Evolutionary conservation across 1,140 invertebrate genomes (phyloP), one percentile per base, ranked within the genome.

Genomic region (Drosophila lowei): DNA sequence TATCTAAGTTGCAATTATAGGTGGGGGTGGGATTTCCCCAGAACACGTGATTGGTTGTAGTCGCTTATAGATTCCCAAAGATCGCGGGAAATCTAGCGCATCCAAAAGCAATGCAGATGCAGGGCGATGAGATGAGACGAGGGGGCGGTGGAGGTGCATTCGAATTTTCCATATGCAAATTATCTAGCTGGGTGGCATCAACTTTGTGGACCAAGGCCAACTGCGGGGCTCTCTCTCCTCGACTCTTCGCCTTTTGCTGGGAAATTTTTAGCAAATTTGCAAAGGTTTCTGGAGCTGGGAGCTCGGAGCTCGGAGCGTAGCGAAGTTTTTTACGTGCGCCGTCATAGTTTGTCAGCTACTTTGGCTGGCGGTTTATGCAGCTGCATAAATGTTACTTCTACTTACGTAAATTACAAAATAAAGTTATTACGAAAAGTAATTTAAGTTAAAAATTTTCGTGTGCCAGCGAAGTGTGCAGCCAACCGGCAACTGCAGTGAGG

Each of bases 391-490:
- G 83, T 86, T 86, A 86, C 83, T 86, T 86, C 84, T 86, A 86
- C 84, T 86, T 86, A 86, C 83, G 84, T 86, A 86, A 86, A 86
- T 86, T 86, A 86, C 84, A 88, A 86, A 86, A 86, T 88, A 89
- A 86, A 86, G 83, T 86, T 86, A 86, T 86, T 86, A 86, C 72
- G 79, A 86, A 86, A 86, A 88, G 83, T 88, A 86, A 86, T 86
- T 86, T 86, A 86, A 86, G 83, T 86, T 86, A 88, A 88, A 88
- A 88, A 88, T 78, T 85, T 77, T 83, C 75, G 81, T 85, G 70
- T 72, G 73, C 81, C 81, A 52, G 76, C 61, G 74, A 83, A 86
- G 78, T 78, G 81, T 86, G 78, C 81, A 89, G 65, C 81, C 78
- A 86, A 78, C 83, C 76, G 77, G 81, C 65, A 86, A 77, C 65